Conservation (phyloP, 2,113 vertebrate genomes). For the Oenanthe oenanthe region DNA sequence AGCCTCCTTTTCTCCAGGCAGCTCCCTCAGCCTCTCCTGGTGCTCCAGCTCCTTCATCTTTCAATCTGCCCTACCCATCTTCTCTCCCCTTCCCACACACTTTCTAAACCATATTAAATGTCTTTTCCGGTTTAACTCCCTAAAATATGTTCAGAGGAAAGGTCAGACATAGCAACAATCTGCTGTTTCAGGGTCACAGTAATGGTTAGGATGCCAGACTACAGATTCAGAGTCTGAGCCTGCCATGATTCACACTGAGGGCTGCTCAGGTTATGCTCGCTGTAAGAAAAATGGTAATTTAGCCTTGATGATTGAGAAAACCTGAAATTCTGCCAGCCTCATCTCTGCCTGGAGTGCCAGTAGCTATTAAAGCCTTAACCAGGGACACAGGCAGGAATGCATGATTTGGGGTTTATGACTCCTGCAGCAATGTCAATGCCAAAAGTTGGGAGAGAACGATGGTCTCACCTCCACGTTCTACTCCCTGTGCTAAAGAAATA, state of each 20-base stretch:
- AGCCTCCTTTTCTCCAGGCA: background rate
- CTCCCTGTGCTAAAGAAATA: background rate
- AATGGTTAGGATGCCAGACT: background rate
- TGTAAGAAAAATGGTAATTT: background rate
- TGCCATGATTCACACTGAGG: background rate
- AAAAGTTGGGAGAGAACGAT: background rate
- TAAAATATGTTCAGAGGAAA: background rate
- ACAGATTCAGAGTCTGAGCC: background rate
- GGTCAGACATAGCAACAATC: background rate
- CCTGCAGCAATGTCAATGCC: background rate
- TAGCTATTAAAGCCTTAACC: background rate
- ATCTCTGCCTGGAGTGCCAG: background rate
- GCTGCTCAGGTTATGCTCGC: background rate
- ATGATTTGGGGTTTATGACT: background rate
- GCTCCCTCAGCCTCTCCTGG: fast-evolving
- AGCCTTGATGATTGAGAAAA: background rate
- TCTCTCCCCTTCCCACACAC: background rate
- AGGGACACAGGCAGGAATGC: background rate
- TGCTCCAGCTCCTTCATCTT: background rate
- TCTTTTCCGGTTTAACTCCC: background rate
- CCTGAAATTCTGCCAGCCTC: background rate
- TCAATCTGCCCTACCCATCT: background rate
- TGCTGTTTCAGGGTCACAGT: background rate
- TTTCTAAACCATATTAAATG: background rate
- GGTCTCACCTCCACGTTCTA: background rate